phyloP scores from a whole-genome alignment of 2,113 vertebrate genomes.

The Nettapus auritus region DNA sequence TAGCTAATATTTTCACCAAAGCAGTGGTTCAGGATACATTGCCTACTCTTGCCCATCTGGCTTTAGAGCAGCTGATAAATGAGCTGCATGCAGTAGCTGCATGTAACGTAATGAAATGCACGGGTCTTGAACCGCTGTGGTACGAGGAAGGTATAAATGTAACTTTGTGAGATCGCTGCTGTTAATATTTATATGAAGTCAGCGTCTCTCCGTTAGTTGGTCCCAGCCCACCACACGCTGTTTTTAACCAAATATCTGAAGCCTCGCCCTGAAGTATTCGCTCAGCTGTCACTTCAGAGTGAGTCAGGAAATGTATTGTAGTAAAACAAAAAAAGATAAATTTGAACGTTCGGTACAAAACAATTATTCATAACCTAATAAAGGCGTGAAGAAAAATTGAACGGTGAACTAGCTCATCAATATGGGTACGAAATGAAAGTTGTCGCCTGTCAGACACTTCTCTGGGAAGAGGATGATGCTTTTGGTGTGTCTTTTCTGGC shows the following conservation, averaged over 20 bases:
- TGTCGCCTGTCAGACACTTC: background rate
- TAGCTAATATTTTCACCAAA: background rate
- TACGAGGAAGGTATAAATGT: background rate
- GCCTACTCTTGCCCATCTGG: background rate
- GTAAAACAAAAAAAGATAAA: background rate
- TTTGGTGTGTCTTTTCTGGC: background rate
- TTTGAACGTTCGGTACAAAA: background rate
- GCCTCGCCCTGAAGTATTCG: background rate
- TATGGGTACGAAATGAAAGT: background rate
- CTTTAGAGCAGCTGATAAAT: background rate
- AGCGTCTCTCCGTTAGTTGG: background rate
- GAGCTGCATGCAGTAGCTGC: background rate
- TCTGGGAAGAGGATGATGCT: background rate
- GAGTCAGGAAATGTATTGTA: background rate
- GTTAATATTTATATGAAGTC: background rate
- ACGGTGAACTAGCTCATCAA: background rate
- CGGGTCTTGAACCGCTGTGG: background rate
- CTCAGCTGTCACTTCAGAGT: constrained; percentile 22
- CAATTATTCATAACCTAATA: background rate
- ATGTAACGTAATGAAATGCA: background rate
- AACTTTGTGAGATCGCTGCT: background rate
- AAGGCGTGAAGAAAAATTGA: background rate
- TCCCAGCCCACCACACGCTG: background rate
- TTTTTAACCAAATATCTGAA: background rate
- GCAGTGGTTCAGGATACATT: background rate